phyloP scores from a whole-genome alignment of 2,888 invertebrate genomes.

The Athalia circularis region DNA sequence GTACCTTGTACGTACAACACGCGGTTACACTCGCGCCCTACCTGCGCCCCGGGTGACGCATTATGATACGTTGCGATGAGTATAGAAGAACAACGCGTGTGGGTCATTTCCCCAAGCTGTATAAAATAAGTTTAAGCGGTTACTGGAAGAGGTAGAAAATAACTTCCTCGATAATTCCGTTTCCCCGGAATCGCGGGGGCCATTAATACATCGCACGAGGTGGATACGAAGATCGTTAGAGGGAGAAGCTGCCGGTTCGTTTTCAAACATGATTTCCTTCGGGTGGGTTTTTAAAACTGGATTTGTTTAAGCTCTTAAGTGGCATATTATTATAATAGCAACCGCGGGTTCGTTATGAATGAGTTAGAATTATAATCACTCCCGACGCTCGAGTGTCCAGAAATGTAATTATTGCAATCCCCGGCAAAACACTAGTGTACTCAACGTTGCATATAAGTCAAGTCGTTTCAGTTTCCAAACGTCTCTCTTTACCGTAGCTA shows the following conservation, averaged over 20 bases:
- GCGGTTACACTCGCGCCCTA: not conserved
- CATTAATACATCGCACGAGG: no score
- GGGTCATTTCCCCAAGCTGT: slow-evolving; percentile 9
- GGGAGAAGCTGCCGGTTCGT: not conserved
- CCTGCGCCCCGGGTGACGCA: slow-evolving; percentile 57
- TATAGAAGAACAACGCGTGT: slow-evolving; percentile 51
- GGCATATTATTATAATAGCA: not conserved
- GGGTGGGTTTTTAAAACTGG: not conserved
- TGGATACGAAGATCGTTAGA: no score
- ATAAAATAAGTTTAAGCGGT: not conserved
- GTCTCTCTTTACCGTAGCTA: slow-evolving; percentile 4
- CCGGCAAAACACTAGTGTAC: not conserved
- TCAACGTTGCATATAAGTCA: slow-evolving; percentile 30
- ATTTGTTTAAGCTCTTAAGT: no score
- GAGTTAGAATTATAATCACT: not conserved
- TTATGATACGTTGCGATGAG: slow-evolving; percentile 56
- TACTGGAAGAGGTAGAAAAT: not conserved
- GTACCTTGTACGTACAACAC: slow-evolving; percentile 45
- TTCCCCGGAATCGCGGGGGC: no score
- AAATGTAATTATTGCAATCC: slow-evolving; percentile 31
- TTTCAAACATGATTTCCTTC: not conserved
- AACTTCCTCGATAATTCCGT: not conserved
- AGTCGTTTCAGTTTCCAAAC: slow-evolving; percentile 8
- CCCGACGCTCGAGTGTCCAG: slow-evolving; percentile 3
- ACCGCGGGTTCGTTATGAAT: slow-evolving; percentile 20